phyloP scores from a whole-genome alignment of 35 echinoderm and acorn worm species.

The Hemicentrotus pulcherrimus region DNA sequence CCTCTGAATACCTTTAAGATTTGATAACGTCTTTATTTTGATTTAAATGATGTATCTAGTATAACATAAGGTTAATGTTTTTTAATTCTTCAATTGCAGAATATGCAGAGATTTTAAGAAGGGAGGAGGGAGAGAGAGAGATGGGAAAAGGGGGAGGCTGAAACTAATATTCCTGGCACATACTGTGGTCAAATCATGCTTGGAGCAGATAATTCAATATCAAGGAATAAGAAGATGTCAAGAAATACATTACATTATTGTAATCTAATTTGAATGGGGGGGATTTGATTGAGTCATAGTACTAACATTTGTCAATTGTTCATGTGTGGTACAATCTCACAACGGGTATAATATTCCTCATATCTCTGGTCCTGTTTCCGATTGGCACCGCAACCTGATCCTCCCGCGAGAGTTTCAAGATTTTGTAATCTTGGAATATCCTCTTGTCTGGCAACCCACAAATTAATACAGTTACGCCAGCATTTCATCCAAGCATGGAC shows the following conservation, averaged over 20 bases:
- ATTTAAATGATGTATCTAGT: too few species aligned
- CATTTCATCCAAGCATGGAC: neutral
- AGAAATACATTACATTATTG: slow-evolving; percentile 14
- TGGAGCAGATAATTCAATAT: neutral
- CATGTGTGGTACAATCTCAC: neutral
- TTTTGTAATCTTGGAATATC: slow-evolving; percentile 36
- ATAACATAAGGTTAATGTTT: too few species aligned
- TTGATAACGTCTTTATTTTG: too few species aligned
- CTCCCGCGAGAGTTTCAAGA: slow-evolving; percentile 14
- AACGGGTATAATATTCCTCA: neutral
- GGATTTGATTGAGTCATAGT: slow-evolving; percentile 28
- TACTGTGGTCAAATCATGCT: neutral
- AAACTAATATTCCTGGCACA: neutral
- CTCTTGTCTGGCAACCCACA: slow-evolving; percentile 11
- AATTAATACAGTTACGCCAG: neutral
- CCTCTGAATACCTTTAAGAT: neutral
- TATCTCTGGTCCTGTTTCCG: slow-evolving; percentile 7
- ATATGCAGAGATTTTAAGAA: neutral
- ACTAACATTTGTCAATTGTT: slow-evolving; percentile 22
- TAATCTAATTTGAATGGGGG: slow-evolving; percentile 36
- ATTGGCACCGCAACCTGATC: neutral
- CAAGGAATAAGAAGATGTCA: neutral
- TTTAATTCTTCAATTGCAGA: neutral
- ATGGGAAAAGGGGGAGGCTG: neutral
- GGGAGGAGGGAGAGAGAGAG: neutral